A percentile compares a stretch with the other conserved stretches of the same genome.
Evolutionary conservation across 1,140 invertebrate genomes (phyloP).

Genomic region (Neelides sp.): DNA sequence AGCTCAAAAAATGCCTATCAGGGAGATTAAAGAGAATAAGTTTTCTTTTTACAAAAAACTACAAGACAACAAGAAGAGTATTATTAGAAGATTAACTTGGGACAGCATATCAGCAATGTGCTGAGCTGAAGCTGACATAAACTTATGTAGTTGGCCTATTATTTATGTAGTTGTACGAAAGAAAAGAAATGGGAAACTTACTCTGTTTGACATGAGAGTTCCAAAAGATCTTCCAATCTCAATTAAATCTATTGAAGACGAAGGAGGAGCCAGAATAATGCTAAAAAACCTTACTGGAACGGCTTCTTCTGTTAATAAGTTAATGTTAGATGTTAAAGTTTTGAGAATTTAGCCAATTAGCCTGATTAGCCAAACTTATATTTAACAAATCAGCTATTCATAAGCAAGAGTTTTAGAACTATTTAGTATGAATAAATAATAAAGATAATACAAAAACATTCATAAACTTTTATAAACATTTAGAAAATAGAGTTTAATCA

Average conservation of each 20-base stretch:
- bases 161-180: conserved; percentile 7
- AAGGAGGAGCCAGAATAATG: conserved; percentile 70
- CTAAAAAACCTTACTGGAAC: conserved; percentile 90
- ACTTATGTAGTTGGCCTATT: too few relatives aligned
- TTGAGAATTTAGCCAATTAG: conserved; percentile 45
- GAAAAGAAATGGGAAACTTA: conserved; percentile 32
- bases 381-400: not conserved
- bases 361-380: not conserved
- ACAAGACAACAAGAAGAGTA: not conserved
- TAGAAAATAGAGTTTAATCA: not conserved
- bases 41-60: too few relatives aligned
- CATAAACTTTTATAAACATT: not conserved
- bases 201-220: conserved; percentile 86
- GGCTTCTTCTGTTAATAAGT: too few relatives aligned
- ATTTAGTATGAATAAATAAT: not conserved
- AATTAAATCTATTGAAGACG: conserved; percentile 77
- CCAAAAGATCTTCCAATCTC: conserved; percentile 91
- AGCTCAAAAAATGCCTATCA: conserved; percentile 72
- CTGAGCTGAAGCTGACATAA: too few relatives aligned
- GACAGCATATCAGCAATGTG: not conserved
- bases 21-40: too few relatives aligned
- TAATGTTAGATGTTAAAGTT: too few relatives aligned
- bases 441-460: not conserved
- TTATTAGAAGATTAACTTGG: not conserved
- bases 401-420: not conserved